These are phyloP conservation scores for Capreolus pygargus DNA, from an alignment of 2,113 vertebrate genomes.

Conservation along the genomic window DNA sequence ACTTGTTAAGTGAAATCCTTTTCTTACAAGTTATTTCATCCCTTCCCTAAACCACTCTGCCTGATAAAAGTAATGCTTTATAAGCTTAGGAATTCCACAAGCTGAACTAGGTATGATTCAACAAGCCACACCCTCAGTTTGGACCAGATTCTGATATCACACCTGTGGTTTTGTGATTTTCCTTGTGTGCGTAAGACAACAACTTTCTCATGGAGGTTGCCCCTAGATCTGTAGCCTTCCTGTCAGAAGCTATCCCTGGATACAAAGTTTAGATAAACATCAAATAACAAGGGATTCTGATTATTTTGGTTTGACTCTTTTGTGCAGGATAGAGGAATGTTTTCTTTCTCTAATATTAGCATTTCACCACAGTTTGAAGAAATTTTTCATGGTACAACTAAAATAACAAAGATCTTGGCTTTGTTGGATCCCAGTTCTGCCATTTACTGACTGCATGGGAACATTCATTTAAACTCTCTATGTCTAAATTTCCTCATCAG, in stretches of 20 bases:
- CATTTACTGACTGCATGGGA: neutral
- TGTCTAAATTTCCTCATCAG: neutral
- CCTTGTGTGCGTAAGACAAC: neutral
- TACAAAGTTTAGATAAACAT: neutral
- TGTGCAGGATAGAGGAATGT: neutral
- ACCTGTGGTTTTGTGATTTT: neutral
- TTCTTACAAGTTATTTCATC: neutral
- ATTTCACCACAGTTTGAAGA: neutral
- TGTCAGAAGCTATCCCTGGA: neutral
- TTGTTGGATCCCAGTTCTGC: neutral
- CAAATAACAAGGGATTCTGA: neutral
- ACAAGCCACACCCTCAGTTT: neutral
- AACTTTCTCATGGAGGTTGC: neutral
- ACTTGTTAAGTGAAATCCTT: neutral
- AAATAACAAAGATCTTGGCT: neutral
- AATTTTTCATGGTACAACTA: neutral
- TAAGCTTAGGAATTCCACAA: neutral
- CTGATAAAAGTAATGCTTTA: neutral
- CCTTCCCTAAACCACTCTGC: neutral
- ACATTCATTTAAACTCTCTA: neutral
- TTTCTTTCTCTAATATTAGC: neutral
- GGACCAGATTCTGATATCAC: neutral
- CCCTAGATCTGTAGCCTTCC: neutral
- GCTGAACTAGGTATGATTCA: neutral
- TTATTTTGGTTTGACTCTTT: slow-evolving; percentile 8